phyloP scores from a whole-genome alignment of 2,797 vertebrate genomes.

The Muscicapa striata region DNA sequence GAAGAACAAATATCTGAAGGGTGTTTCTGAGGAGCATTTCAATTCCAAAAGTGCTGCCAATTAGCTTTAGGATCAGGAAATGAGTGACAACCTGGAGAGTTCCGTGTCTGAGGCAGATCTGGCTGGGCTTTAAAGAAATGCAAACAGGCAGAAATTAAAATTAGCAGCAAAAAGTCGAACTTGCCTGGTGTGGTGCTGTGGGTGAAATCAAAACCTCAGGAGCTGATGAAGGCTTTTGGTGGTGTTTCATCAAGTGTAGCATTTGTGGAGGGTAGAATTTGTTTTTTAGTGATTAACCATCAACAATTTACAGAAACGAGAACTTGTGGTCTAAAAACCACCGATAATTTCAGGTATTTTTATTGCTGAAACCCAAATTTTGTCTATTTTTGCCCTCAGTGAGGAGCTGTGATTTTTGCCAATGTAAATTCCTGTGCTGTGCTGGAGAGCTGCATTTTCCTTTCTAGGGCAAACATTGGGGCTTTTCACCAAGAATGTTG shows the following conservation, averaged over 20 bases:
- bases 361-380: neutral
- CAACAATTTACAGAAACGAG: neutral
- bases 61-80: conserved; percentile 26
- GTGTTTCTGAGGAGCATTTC: neutral
- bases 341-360: neutral
- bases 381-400: neutral
- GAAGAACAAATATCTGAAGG: neutral
- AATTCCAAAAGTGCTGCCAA: neutral
- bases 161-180: neutral
- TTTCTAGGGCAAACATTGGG: neutral
- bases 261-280: neutral
- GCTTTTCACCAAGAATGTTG: neutral
- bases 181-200: neutral
- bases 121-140: conserved; percentile 13
- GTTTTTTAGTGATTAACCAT: neutral
- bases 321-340: accelerated
- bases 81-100: conserved; percentile 27
- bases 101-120: neutral
- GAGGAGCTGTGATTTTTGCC: neutral
- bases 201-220: neutral
- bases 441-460: neutral
- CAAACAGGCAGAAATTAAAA: conserved; percentile 58
- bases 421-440: accelerated
- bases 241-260: neutral
- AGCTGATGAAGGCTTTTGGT: neutral